phyloP scores from a whole-genome alignment of 2,113 vertebrate species.

The Tonatia bakeri region DNA sequence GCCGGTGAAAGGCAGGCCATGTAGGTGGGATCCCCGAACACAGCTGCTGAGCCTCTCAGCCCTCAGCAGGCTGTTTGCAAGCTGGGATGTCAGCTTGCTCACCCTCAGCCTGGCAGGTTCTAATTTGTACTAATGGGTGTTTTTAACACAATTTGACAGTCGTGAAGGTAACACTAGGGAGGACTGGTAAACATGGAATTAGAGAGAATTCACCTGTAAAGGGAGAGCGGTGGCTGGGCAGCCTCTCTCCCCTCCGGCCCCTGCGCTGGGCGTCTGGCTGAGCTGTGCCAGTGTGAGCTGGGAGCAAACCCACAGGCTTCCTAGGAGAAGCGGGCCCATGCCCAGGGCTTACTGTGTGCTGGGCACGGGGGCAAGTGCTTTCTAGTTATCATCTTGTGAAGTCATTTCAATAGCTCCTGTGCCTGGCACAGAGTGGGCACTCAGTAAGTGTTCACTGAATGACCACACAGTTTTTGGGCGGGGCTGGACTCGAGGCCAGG shows the following conservation, averaged over 20 bases:
- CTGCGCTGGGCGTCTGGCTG: rapidly evolving
- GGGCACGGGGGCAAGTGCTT: background rate
- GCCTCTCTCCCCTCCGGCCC: background rate
- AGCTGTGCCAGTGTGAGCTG: rapidly evolving
- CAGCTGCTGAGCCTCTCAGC: background rate
- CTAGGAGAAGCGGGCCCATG: rapidly evolving
- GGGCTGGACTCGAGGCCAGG: background rate
- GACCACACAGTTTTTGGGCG: background rate
- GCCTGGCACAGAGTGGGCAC: background rate
- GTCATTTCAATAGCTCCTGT: rapidly evolving
- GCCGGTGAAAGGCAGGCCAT: rapidly evolving
- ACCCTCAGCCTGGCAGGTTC: background rate
- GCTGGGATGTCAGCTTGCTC: rapidly evolving
- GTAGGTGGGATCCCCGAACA: rapidly evolving
- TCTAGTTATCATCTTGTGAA: background rate
- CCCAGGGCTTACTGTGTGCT: background rate
- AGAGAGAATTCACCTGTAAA: background rate
- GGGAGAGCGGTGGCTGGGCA: rapidly evolving
- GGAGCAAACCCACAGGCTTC: background rate
- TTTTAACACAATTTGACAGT: background rate
- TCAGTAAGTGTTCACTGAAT: background rate
- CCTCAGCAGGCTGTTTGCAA: rapidly evolving
- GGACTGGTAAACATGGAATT: background rate
- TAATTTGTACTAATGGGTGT: background rate
- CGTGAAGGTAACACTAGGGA: background rate